phyloP scores from a whole-genome alignment of 2,113 vertebrate genomes.

The Lepus europaeus region DNA sequence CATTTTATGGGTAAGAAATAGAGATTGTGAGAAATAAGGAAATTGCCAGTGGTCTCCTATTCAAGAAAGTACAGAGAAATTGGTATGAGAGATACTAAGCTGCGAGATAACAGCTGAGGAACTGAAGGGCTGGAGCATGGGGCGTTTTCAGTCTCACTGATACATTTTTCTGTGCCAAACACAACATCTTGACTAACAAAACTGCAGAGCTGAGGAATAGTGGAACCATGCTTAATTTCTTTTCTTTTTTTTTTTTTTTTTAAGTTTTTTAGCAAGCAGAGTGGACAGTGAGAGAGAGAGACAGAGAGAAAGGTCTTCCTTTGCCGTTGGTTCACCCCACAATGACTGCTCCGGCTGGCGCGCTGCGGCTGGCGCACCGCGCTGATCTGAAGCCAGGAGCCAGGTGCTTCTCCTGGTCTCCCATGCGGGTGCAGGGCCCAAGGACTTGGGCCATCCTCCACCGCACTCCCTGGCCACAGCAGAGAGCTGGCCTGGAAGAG shows the following conservation, averaged over 20 bases:
- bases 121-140: background rate
- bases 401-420: too few relatives aligned
- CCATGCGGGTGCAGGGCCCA: too few relatives aligned
- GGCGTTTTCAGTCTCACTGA: background rate
- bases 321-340: too few relatives aligned
- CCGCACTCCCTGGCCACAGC: too few relatives aligned
- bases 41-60: background rate
- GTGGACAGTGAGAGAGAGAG: too few relatives aligned
- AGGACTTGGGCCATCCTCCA: too few relatives aligned
- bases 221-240: background rate
- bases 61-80: background rate
- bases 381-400: too few relatives aligned
- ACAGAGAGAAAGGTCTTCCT: too few relatives aligned
- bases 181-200: background rate
- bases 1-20: background rate
- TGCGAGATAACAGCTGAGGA: background rate
- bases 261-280: too few relatives aligned
- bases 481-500: too few relatives aligned
- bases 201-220: background rate
- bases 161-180: background rate
- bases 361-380: too few relatives aligned
- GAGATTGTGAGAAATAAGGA: background rate
- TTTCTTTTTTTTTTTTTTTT: too few relatives aligned
- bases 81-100: background rate
- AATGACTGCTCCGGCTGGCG: fast-evolving